Evolutionary conservation across 2,113 vertebrate genomes (phyloP).

Genomic region (Piprites chloris): DNA sequence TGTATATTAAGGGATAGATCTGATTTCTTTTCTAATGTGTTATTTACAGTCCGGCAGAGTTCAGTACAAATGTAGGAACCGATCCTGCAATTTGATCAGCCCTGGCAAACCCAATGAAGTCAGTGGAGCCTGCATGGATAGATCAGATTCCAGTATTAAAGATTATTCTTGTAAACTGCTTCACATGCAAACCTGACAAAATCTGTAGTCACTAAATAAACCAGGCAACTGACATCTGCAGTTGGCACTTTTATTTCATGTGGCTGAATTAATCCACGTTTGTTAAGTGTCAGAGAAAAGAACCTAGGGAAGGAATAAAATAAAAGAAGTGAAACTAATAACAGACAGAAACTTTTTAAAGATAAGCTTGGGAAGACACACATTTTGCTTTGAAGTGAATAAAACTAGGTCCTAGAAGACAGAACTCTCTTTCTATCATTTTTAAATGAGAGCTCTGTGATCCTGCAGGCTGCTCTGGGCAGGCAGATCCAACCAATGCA

Average conservation of each 20-base stretch:
- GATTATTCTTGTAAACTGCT: background rate
- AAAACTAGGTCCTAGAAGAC: background rate
- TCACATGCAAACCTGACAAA: background rate
- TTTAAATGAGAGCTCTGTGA: background rate
- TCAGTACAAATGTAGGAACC: background rate
- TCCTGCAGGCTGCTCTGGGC: background rate
- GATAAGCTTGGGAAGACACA: background rate
- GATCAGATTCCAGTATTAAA: background rate
- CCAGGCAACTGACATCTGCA: background rate
- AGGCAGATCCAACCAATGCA: background rate
- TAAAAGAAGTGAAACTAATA: background rate
- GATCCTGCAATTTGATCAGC: constrained; percentile 29
- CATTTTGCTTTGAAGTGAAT: background rate
- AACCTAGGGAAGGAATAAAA: background rate
- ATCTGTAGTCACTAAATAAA: background rate
- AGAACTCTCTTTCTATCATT: background rate
- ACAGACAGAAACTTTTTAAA: background rate
- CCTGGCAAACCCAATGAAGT: background rate
- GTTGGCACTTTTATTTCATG: background rate
- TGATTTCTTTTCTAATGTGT: background rate
- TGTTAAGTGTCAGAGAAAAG: background rate
- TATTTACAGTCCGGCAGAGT: constrained; percentile 26
- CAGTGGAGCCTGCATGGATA: background rate
- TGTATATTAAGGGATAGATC: background rate
- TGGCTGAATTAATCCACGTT: background rate